Evolutionary conservation across 2,888 invertebrate genomes (phyloP).

Genomic region (Seladonia tumulorum): DNA sequence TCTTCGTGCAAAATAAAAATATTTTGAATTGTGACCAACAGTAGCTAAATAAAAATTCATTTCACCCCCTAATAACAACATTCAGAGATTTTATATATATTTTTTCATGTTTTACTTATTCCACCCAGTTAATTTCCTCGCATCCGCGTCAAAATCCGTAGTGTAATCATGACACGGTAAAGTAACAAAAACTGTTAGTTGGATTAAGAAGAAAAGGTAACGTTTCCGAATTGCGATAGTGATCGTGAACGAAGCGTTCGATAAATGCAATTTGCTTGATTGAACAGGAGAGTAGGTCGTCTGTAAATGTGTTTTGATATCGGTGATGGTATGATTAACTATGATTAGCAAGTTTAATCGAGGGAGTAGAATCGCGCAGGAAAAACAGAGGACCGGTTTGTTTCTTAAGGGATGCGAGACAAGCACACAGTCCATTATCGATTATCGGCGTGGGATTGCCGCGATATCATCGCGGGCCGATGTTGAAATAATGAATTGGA

Average conservation of each 20-base stretch:
- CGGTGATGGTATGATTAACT: not conserved
- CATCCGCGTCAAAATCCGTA: not conserved
- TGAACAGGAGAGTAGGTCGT: not conserved
- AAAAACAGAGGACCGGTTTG: not conserved
- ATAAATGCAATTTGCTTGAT: not conserved
- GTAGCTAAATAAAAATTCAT: too few relatives aligned
- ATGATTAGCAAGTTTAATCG: not conserved
- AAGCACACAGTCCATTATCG: constrained; percentile 55
- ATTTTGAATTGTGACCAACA: too few relatives aligned
- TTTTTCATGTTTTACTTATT: not conserved
- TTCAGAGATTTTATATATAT: too few relatives aligned
- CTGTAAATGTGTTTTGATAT: not conserved
- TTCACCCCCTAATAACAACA: too few relatives aligned
- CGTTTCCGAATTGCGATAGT: not conserved
- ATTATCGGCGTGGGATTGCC: constrained; percentile 68
- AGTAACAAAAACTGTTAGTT: not conserved
- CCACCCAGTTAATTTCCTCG: not conserved
- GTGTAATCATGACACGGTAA: not conserved
- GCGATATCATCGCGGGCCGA: constrained; percentile 74
- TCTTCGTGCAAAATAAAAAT: too few relatives aligned
- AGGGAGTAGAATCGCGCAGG: not conserved
- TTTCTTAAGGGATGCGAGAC: constrained; percentile 5
- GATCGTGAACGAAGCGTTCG: not conserved
- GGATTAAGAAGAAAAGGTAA: not conserved
- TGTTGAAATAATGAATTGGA: constrained; percentile 77